Evolutionary conservation across 2,113 vertebrate species (phyloP).

Genomic region (Garra rufa): DNA sequence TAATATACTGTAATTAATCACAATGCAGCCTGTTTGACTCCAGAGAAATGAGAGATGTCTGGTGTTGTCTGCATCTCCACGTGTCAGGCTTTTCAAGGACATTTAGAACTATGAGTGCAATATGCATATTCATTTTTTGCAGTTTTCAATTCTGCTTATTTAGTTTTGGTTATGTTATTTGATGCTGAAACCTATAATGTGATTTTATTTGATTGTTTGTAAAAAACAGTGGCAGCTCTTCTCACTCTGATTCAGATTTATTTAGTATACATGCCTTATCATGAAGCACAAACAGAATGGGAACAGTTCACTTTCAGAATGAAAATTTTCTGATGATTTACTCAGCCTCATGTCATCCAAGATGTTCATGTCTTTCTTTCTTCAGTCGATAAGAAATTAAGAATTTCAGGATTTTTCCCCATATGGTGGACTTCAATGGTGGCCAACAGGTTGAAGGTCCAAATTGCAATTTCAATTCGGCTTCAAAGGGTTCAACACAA

Average conservation of each 20-base stretch:
- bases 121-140: not conserved
- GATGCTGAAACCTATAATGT: not conserved
- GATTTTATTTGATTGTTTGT: not conserved
- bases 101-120: constrained; percentile 26
- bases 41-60: constrained; percentile 50
- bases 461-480: too few species aligned
- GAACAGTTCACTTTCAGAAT: not conserved
- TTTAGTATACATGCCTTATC: not conserved
- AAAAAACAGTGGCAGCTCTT: not conserved
- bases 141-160: not conserved
- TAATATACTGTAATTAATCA: constrained; percentile 63
- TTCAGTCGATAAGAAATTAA: too few species aligned
- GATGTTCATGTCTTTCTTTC: too few species aligned
- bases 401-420: too few species aligned
- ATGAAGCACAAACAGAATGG: not conserved
- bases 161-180: not conserved
- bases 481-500: too few species aligned
- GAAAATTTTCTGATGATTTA: too few species aligned
- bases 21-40: constrained; percentile 54
- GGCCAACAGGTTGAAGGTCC: too few species aligned
- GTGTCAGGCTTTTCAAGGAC: constrained; percentile 56
- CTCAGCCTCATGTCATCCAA: too few species aligned
- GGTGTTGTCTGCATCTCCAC: constrained; percentile 41
- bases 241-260: not conserved
- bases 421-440: too few species aligned